These are phyloP conservation scores for Thomomys bottae DNA, from an alignment of 2,113 vertebrate genomes.

Conservation along the genomic window DNA sequence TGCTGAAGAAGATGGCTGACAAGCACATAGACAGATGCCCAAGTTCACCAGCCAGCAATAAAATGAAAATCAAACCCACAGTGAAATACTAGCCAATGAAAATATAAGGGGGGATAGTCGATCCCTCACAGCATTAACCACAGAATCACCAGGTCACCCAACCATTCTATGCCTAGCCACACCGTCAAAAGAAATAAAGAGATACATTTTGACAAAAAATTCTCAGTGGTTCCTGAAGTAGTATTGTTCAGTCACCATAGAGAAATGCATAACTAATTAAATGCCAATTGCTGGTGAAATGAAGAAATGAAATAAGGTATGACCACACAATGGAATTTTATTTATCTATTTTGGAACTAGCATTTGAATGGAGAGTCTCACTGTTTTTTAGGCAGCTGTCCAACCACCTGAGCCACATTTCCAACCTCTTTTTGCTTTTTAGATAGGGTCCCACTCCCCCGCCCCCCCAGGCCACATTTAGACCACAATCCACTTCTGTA, in stretches of 20 bases:
- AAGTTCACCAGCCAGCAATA: background rate
- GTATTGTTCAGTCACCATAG: background rate
- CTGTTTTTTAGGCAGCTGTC: too few relatives aligned
- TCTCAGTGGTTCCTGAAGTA: background rate
- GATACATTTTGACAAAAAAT: background rate
- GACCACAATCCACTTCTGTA: too few relatives aligned
- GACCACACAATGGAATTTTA: background rate
- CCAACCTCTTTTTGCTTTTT: too few relatives aligned
- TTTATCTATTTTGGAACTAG: too few relatives aligned
- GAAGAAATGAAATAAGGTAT: background rate
- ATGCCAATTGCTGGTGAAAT: background rate
- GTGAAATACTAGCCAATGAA: background rate
- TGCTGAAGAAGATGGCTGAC: background rate
- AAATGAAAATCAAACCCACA: conserved; percentile 5
- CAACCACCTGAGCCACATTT: too few relatives aligned
- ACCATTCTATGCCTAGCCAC: background rate
- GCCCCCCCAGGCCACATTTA: too few relatives aligned
- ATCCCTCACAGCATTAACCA: background rate
- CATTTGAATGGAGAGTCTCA: too few relatives aligned
- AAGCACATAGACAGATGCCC: background rate
- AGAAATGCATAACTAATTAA: background rate
- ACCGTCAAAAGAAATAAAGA: background rate
- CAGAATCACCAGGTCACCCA: background rate
- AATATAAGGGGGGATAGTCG: background rate
- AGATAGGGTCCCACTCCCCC: too few relatives aligned